Base-by-base conservation (phyloP, 1,140 invertebrate species). In the Polyergus mexicanus region DNA sequence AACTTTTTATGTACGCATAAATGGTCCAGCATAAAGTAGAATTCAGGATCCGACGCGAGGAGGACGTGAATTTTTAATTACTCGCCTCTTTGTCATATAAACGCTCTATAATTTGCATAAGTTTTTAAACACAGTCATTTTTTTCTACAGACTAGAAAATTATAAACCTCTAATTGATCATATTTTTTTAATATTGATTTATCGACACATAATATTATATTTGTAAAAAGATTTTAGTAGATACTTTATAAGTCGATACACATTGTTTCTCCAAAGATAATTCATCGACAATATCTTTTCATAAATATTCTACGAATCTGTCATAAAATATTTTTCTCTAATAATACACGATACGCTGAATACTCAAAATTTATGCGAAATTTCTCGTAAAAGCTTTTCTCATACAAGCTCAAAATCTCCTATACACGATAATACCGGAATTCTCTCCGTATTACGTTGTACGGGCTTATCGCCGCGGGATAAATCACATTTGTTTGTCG, bases 21-120 rank as follows among this genome's bases (percentile, higher is more conserved):
- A 35, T 81, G 68, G 74, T 81, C 65, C 60, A 28, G 28, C 78
- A 62, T 38, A 54, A 58, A 74, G 78, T 71, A 74, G 68, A 83
- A 44, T 83, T 60, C 78, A 74, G 68, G 19, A 83, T 72, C 38
- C 78, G 22, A 47, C 32, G 32, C 19, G 25, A 72, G 68, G 8
- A 83, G 22, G 54, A 83, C 68, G 68, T 38, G 68, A 44, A 83
- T 83, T 83, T 83, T 83, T 74, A 83, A 83, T 83, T 83, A 74
- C 68, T 74, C 54, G 78, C 25, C 22, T 83, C 60, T 81, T 51
- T 69, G 54, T 81, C 54, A 81, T 72, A 81, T 81, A 81, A 81
- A 81, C 58, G 13, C 54, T 72, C 25, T n/a, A 54, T 74, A 72
- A 32, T 25, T 35, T 51, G 66, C 35, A 2, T 35, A 83, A 83